These are phyloP conservation scores for Crambe crambe DNA, from an alignment of 37 sponge, comb jelly and placozoan genomes.

Conservation along the genomic window DNA sequence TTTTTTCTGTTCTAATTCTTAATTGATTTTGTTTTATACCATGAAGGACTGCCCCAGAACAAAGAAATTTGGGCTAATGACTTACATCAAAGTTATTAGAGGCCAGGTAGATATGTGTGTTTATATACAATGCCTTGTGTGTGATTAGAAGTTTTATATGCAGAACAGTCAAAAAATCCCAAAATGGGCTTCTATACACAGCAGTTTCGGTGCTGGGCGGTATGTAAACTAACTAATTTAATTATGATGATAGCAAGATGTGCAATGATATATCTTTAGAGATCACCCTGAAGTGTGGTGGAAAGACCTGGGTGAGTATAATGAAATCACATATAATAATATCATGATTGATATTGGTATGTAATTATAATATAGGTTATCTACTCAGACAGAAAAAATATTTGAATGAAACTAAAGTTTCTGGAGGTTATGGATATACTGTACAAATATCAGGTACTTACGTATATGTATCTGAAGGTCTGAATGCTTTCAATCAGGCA, in stretches of 20 bases:
- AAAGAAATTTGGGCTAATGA: neutral
- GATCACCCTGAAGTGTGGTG: constrained; percentile 7
- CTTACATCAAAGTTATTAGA: neutral
- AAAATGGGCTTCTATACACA: neutral
- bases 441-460: neutral
- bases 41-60: neutral
- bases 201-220: constrained; percentile 3
- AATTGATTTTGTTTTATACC: neutral
- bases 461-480: too few relatives aligned
- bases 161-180: constrained; percentile 29
- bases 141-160: too few relatives aligned
- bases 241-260: too few relatives aligned
- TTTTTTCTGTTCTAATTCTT: neutral
- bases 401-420: neutral
- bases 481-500: too few relatives aligned
- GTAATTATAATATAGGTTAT: neutral
- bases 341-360: neutral
- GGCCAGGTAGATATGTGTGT: neutral
- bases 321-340: neutral
- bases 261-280: neutral
- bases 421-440: neutral
- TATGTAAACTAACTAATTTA: neutral
- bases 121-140: neutral
- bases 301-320: constrained; percentile 3
- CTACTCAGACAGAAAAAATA: neutral